Conservation (phyloP, 1,140 invertebrate species). For the Drosophila ercepeae region DNA sequence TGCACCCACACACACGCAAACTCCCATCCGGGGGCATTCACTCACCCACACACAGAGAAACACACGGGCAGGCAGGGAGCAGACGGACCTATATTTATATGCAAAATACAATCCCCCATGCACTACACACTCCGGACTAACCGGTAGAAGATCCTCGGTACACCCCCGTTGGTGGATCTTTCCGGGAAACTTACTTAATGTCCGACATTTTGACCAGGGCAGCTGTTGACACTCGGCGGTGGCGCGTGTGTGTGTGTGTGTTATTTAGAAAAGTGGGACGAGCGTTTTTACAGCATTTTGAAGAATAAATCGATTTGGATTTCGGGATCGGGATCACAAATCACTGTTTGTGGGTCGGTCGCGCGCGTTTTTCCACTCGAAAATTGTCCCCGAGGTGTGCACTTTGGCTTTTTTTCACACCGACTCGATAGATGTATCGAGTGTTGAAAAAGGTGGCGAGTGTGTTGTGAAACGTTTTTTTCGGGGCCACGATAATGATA, state of each 20-base stretch:
- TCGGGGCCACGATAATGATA: background rate
- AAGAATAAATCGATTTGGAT: background rate
- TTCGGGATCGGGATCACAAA: background rate
- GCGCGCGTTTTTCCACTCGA: background rate
- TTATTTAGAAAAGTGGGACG: conserved; percentile 30
- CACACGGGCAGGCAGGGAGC: conserved; percentile 41
- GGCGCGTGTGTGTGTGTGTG: conserved; percentile 37
- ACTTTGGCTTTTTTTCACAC: conserved; percentile 2
- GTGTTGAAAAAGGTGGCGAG: background rate
- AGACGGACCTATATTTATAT: background rate
- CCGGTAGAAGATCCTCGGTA: background rate
- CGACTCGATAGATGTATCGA: background rate
- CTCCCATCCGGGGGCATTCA: conserved; percentile 23
- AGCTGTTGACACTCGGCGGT: conserved; percentile 73
- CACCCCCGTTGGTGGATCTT: background rate
- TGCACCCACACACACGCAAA: conserved; percentile 9
- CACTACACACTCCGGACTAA: background rate
- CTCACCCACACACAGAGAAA: conserved; percentile 13
- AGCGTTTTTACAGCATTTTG: conserved; percentile 19
- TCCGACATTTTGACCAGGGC: conserved; percentile 76
- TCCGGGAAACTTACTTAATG: conserved; percentile 69
- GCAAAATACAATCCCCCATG: conserved; percentile 2
- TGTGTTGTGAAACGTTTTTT: background rate
- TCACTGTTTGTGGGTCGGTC: background rate
- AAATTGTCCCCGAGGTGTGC: background rate